These are phyloP conservation scores for Brachionichthys hirsutus DNA, from an alignment of 2,113 vertebrate genomes.

Conservation along the genomic window DNA sequence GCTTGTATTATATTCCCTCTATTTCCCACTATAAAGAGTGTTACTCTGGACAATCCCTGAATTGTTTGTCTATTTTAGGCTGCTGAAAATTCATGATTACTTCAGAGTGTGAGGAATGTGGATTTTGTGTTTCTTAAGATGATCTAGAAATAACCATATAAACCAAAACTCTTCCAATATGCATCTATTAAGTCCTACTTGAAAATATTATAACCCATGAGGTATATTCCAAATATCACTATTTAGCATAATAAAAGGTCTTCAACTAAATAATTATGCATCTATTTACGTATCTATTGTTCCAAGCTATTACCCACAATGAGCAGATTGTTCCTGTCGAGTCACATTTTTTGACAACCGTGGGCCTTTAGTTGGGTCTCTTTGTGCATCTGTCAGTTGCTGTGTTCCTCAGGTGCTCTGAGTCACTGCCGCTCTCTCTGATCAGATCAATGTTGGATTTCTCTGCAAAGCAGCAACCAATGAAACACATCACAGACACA, in stretches of 20 bases:
- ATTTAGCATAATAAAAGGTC: too few species aligned
- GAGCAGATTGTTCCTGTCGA: conserved; percentile 23
- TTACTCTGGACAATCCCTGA: too few species aligned
- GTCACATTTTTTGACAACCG: conserved; percentile 40
- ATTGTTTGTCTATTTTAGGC: not conserved
- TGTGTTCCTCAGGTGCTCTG: conserved; percentile 49
- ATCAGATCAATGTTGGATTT: conserved; percentile 74
- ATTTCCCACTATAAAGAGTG: too few species aligned
- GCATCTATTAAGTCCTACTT: too few species aligned
- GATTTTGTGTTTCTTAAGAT: too few species aligned
- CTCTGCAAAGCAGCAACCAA: conserved; percentile 70
- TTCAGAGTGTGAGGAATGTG: too few species aligned
- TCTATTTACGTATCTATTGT: not conserved
- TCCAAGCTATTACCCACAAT: conserved; percentile 18
- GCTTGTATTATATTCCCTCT: too few species aligned
- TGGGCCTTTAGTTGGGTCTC: conserved; percentile 49
- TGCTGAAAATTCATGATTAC: not conserved
- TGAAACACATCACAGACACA: conserved; percentile 59
- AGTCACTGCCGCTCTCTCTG: conserved; percentile 55
- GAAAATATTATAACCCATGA: too few species aligned
- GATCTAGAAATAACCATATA: not conserved
- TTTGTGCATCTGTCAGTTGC: conserved; percentile 50
- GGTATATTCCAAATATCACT: too few species aligned
- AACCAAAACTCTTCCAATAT: not conserved
- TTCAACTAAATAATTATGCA: too few species aligned